Percentiles rank a stretch among this genome's conserved stretches.
Evolutionary conservation across 1,140 invertebrate species (phyloP).

Genomic region (Drosophila watanabei): DNA sequence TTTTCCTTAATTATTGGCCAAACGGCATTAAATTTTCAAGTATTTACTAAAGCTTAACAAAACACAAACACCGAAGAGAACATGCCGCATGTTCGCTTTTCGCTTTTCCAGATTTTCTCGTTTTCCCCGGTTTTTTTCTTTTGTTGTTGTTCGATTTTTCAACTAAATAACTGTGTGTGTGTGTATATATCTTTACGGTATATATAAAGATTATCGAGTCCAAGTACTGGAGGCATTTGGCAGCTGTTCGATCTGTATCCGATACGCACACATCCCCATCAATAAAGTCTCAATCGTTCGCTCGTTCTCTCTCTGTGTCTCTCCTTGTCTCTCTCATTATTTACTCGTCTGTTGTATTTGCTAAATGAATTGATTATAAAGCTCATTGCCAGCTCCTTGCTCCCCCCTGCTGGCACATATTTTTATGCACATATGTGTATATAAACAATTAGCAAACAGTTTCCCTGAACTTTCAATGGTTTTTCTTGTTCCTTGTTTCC

Average conservation of each 20-base stretch:
- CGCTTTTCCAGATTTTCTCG: conserved; percentile 1
- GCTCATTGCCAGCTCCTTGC: conserved; percentile 28
- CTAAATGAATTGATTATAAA: conserved; percentile 66
- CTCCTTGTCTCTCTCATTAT: conserved; percentile 13
- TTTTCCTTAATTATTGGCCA: conserved; percentile 78
- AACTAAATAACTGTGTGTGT: conserved; percentile 41
- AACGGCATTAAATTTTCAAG: conserved; percentile 83
- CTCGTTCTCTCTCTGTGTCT: conserved; percentile 1
- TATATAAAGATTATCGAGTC: conserved; percentile 46
- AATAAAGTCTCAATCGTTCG: conserved; percentile 25
- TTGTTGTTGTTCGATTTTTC: conserved; percentile 5
- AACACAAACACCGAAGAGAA: conserved; percentile 56
- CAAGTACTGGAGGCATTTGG: conserved; percentile 56
- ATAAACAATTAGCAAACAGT: conserved; percentile 39
- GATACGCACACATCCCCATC: conserved; percentile 36
- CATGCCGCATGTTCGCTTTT: conserved; percentile 5
- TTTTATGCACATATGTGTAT: conserved; percentile 43
- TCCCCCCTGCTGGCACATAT: conserved; percentile 27
- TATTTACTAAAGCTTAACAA: conserved; percentile 83
- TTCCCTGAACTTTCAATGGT: conserved; percentile 23
- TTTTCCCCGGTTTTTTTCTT: background rate
- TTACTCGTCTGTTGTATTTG: conserved; percentile 22
- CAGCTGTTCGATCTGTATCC: conserved; percentile 58
- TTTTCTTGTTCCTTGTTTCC: conserved; percentile 16
- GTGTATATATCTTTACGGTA: conserved; percentile 16